Evolutionary conservation across 2,797 vertebrate species (phyloP), one percentile per base, ranked within the genome.

Genomic region (Coregonus sp.): DNA sequence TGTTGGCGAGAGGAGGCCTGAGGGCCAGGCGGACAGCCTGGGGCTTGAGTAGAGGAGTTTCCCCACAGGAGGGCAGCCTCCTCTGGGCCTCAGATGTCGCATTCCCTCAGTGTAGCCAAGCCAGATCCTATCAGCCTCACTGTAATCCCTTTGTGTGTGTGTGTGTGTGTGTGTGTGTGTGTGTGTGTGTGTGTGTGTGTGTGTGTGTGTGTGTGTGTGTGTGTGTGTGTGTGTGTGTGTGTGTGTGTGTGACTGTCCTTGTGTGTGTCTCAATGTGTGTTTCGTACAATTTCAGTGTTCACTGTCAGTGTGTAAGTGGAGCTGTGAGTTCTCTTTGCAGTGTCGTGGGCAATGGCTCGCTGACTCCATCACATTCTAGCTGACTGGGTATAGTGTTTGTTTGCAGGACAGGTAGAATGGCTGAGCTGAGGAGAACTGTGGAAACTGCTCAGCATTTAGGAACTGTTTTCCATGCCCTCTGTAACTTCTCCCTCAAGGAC

Each of bases 41-140:
- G 12, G 56, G 78, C 12, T 66, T 54, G 37, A 77, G n/a, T 76
- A 7, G 74, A 78, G 76, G 79, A 78, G 77, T 76, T 81, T 73
- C 75, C 68, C 81, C 70, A 72, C 85, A 83, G 85, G 82, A 85
- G 80, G 76, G 47, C 35, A 74, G 61, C 80, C 2, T 79, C 67
- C 73, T 18, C 75, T 67, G 67, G 71, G 69, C 77, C 76, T 84
- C 77, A 79, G 73, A 51, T 82, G 71, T 82, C 76, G 18, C 61
- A 54, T 72, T 77, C 74, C 77, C 70, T 71, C 66, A 65, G 77
- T 70, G 59, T 37, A 70, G 59, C 0, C 70, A 75, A 70, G 72
- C 18, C 54, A 40, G 14, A 70, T 59, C 75, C 20, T 7, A 37
- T 31, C 12, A 33, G 31, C 31, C 31, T 33, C 31, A 33, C n/a